These are phyloP conservation scores for Scaptomyza graminum DNA, from an alignment of 1,140 invertebrate genomes.

Conservation along the genomic window DNA sequence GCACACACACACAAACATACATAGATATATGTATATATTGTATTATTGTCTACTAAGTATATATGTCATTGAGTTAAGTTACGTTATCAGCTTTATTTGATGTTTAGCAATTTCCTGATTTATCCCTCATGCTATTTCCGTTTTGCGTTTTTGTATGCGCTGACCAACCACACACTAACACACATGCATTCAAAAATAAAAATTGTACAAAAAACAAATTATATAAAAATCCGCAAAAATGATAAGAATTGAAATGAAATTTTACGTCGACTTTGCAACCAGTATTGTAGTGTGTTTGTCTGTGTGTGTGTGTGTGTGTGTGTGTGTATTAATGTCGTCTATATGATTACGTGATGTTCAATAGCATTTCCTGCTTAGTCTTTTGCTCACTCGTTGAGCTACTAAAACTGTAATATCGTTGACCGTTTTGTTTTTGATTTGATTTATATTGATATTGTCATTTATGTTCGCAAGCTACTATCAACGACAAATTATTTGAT, in stretches of 20 bases:
- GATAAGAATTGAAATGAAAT: slow-evolving; percentile 80
- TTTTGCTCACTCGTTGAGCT: slow-evolving; percentile 37
- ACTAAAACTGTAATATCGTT: slow-evolving; percentile 43
- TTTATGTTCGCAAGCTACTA: slow-evolving; percentile 30
- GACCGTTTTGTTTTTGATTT: slow-evolving; percentile 57
- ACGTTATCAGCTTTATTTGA: slow-evolving; percentile 80
- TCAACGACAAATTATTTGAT: slow-evolving; percentile 63
- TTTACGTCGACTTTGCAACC: slow-evolving; percentile 56
- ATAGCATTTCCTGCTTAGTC: slow-evolving; percentile 75
- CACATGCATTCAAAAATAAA: slow-evolving; percentile 24
- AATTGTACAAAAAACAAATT: slow-evolving; percentile 13
- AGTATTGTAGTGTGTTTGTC: slow-evolving; percentile 2
- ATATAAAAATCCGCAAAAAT: slow-evolving; percentile 61
- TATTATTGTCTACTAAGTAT: slow-evolving; percentile 38
- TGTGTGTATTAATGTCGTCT: slow-evolving; percentile 19
- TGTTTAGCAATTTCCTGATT: slow-evolving; percentile 82
- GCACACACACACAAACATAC: slow-evolving; percentile 31
- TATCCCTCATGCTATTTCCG: slow-evolving; percentile 81
- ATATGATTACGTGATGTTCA: slow-evolving; percentile 75
- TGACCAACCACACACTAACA: slow-evolving; percentile 43
- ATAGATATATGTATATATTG: slow-evolving; percentile 41
- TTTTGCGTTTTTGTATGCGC: slow-evolving; percentile 77
- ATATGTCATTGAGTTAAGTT: slow-evolving; percentile 36
- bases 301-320: slow-evolving; percentile 16
- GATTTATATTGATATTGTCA: slow-evolving; percentile 71